phyloP scores from a whole-genome alignment of 2,113 vertebrate species.

The Zeus faber region DNA sequence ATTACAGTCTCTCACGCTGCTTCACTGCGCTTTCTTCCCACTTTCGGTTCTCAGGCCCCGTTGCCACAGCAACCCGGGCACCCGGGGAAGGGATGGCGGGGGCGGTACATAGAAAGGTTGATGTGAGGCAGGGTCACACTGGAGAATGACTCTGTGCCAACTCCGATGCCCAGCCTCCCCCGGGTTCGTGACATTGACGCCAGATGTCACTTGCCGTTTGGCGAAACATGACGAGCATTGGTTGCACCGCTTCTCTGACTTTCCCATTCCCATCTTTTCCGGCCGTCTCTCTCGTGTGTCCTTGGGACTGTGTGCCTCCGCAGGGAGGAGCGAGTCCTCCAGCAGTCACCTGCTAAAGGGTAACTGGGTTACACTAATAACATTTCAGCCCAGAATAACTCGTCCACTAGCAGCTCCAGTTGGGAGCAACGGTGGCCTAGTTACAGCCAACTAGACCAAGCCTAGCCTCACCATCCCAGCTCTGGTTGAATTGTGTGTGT shows the following conservation, averaged over 20 bases:
- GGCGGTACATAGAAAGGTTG: constrained; percentile 21
- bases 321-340: constrained; percentile 39
- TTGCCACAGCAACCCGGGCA: constrained; percentile 46
- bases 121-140: constrained; percentile 34
- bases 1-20: constrained; percentile 27
- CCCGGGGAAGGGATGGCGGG: too few species aligned
- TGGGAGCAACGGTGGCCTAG: constrained; percentile 58
- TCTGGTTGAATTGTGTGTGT: constrained; percentile 35
- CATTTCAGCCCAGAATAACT: constrained; percentile 66
- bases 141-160: too few species aligned
- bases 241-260: not conserved
- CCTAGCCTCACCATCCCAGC: constrained; percentile 36
- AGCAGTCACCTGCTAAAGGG: constrained; percentile 65
- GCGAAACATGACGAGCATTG: too few species aligned
- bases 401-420: constrained; percentile 29
- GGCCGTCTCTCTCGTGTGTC: constrained; percentile 31
- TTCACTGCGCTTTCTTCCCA: not conserved
- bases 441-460: constrained; percentile 38
- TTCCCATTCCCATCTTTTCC: not conserved
- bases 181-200: too few species aligned
- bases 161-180: too few species aligned
- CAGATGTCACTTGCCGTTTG: too few species aligned
- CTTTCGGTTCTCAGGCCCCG: constrained; percentile 47
- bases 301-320: constrained; percentile 49
- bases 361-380: constrained; percentile 75